Percentiles rank a stretch among this genome's conserved stretches.
Evolutionary conservation across 2,888 invertebrate genomes (phyloP).

Genomic region (Trachelus stipa): DNA sequence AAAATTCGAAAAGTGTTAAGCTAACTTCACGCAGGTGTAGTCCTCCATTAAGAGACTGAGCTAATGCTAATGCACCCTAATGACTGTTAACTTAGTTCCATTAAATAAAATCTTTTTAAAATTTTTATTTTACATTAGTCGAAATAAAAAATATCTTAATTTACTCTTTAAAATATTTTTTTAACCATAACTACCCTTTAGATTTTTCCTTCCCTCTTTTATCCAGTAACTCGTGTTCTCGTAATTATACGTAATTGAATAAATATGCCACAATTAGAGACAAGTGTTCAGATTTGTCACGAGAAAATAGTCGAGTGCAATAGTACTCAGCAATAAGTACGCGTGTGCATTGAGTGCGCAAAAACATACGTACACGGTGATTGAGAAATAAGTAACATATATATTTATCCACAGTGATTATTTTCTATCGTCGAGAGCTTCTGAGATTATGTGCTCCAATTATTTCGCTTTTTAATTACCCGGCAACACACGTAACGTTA

Average conservation of each 20-base stretch:
- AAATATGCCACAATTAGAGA: not conserved
- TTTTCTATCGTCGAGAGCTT: slow-evolving; percentile 1
- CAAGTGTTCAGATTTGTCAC: not conserved
- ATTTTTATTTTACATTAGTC: not conserved
- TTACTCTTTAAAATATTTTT: not conserved
- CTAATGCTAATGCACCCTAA: not conserved
- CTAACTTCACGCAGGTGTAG: not conserved
- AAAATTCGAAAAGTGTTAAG: too few species aligned
- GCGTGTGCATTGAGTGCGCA: too few species aligned
- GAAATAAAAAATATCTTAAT: not conserved
- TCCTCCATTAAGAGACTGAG: not conserved
- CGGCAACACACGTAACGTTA: not conserved
- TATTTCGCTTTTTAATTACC: slow-evolving; percentile 37
- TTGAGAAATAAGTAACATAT: not conserved
- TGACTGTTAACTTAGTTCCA: not conserved
- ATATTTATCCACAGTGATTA: not conserved
- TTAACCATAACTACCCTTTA: too few species aligned
- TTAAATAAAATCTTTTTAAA: not conserved
- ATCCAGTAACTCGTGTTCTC: not conserved
- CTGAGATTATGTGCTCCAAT: slow-evolving; percentile 36
- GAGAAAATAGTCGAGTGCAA: too few species aligned
- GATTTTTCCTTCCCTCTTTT: too few species aligned
- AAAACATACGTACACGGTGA: not conserved
- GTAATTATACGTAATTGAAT: not conserved
- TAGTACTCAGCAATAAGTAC: too few species aligned